A percentile compares a stretch with the other conserved stretches of the same genome.
Conservation (phyloP, 2,113 vertebrate genomes). For the Speoplatyrhinus poulsoni region DNA sequence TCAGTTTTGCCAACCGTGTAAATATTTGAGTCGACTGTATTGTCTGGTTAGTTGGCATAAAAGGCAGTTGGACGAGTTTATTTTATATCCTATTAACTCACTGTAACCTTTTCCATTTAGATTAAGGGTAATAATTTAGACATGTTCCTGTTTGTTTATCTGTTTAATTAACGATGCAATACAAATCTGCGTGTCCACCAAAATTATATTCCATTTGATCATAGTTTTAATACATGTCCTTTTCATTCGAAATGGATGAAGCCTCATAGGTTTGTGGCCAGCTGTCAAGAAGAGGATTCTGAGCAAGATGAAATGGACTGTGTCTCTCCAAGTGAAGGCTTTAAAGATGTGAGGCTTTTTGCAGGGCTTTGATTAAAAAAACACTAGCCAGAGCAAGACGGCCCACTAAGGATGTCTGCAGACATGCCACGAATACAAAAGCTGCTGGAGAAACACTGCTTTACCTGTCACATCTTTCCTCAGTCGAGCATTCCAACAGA, state of each 20-base stretch:
- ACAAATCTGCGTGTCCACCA: slow-evolving; percentile 6
- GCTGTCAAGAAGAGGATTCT: slow-evolving; percentile 26
- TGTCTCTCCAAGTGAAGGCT: slow-evolving; percentile 10
- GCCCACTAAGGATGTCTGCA: slow-evolving; percentile 9
- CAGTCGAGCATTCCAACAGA: not conserved
- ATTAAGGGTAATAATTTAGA: not conserved
- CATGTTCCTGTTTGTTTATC: slow-evolving; percentile 8
- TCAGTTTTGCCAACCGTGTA: slow-evolving; percentile 5
- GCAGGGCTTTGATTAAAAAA: slow-evolving; percentile 22
- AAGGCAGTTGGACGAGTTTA: not conserved
- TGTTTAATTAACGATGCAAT: not conserved
- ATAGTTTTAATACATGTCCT: slow-evolving; percentile 21
- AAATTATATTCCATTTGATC: slow-evolving; percentile 15
- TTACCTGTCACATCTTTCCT: not conserved
- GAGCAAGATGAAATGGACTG: slow-evolving; percentile 42
- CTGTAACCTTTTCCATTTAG: not conserved
- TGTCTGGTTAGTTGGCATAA: not conserved
- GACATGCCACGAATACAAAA: slow-evolving; percentile 41
- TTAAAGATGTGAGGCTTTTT: slow-evolving; percentile 37
- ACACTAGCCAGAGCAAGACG: not conserved
- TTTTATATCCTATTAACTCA: too few relatives aligned
- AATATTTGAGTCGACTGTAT: slow-evolving; percentile 4
- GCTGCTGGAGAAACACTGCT: not conserved
- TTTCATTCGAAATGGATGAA: slow-evolving; percentile 34
- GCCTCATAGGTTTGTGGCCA: slow-evolving; percentile 25